Evolutionary conservation across 2,113 vertebrate species (phyloP).

Genomic region (Gobiocypris rarus): DNA sequence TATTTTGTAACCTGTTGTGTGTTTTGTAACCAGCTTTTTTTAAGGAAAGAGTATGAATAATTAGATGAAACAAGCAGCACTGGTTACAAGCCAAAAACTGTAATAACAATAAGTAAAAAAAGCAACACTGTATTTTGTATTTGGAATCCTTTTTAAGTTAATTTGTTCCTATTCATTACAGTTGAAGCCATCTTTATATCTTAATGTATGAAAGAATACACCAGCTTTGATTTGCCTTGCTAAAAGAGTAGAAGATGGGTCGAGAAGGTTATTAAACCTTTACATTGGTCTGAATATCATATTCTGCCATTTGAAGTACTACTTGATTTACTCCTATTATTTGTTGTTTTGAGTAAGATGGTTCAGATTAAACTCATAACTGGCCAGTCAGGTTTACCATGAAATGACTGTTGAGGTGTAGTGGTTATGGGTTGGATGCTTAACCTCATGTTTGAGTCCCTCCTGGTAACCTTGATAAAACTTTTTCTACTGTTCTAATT

Average conservation of each 20-base stretch:
- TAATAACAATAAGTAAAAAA: not conserved
- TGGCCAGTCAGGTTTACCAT: not conserved
- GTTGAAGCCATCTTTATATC: not conserved
- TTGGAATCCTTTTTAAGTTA: not conserved
- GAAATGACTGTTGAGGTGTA: too few relatives aligned
- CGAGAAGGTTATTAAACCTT: not conserved
- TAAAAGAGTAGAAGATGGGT: too few relatives aligned
- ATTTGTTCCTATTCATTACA: not conserved
- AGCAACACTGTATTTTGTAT: not conserved
- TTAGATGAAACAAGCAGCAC: not conserved
- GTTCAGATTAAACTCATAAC: not conserved
- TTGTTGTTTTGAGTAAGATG: not conserved
- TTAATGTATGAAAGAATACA: not conserved
- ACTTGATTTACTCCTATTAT: not conserved
- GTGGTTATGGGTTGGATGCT: not conserved
- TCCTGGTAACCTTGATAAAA: constrained; percentile 30
- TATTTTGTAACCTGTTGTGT: constrained; percentile 6
- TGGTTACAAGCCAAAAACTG: not conserved
- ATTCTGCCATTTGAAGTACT: not conserved
- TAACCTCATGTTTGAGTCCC: not conserved
- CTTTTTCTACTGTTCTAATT: not conserved
- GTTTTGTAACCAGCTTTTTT: not conserved
- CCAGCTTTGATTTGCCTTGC: too few relatives aligned
- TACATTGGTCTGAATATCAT: not conserved
- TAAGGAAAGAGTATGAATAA: too few relatives aligned